A percentile compares a stretch with the other conserved stretches of the same genome.
Evolutionary conservation across 2,113 vertebrate species (phyloP).

Genomic region (Redunca redunca): DNA sequence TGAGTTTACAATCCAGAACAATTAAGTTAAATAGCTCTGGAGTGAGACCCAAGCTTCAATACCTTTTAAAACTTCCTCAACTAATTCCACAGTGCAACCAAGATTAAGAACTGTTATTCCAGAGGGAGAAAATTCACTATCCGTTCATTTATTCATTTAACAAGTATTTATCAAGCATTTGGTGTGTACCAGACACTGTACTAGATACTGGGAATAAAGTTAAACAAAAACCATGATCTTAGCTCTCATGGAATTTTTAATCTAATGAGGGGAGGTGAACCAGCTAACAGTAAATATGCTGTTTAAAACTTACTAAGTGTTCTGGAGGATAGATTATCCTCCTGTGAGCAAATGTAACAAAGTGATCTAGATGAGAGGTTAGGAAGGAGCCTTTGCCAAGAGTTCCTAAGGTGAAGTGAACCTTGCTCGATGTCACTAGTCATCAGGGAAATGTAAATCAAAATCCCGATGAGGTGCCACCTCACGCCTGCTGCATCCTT

Average conservation of each 20-base stretch:
- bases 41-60: neutral
- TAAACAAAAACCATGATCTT: neutral
- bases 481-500: neutral
- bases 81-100: neutral
- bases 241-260: neutral
- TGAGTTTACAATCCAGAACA: neutral
- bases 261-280: neutral
- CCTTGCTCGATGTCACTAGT: accelerated
- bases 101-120: neutral
- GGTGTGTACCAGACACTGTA: neutral
- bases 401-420: neutral
- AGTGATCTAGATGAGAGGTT: neutral
- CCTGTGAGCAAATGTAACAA: neutral
- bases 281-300: neutral
- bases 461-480: neutral
- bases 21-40: neutral
- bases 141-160: neutral
- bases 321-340: neutral
- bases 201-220: neutral
- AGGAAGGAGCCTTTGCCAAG: neutral
- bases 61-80: neutral
- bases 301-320: neutral
- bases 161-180: neutral
- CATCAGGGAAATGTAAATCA: neutral
- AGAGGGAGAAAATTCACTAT: neutral